These are phyloP conservation scores for Monopis laevigella DNA, from an alignment of 2,888 invertebrate species.

Conservation along the genomic window DNA sequence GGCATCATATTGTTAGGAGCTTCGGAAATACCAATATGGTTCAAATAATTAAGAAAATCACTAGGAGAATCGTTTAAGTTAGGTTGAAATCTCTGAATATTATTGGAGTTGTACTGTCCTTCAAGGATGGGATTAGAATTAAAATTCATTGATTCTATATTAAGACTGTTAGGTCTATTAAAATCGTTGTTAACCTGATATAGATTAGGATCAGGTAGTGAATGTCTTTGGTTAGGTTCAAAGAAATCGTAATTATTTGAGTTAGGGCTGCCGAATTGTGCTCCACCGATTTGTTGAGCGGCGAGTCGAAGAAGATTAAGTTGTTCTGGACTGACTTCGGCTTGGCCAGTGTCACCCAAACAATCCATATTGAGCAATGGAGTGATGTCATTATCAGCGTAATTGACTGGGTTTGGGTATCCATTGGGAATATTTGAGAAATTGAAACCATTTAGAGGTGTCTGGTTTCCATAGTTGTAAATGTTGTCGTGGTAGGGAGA, in stretches of 20 bases:
- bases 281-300: constrained; percentile 60
- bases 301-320: constrained; percentile 54
- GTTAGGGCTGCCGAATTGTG: constrained; percentile 48
- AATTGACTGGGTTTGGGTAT: constrained; percentile 48
- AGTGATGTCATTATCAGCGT: constrained; percentile 41
- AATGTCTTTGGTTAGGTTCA: constrained; percentile 57
- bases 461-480: constrained; percentile 37
- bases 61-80: constrained; percentile 28
- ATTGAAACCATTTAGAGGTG: constrained; percentile 42
- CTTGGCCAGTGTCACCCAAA: constrained; percentile 34
- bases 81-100: constrained; percentile 36
- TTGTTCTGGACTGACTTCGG: constrained; percentile 49
- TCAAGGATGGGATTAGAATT: constrained; percentile 26
- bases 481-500: constrained; percentile 4
- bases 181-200: constrained; percentile 24
- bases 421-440: constrained; percentile 39
- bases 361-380: constrained; percentile 40
- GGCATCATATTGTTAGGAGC: constrained; percentile 34
- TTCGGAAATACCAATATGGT: constrained; percentile 43
- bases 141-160: constrained; percentile 42
- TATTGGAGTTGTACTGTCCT: constrained; percentile 30
- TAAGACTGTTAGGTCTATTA: constrained; percentile 43
- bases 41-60: constrained; percentile 45
- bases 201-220: constrained; percentile 46
- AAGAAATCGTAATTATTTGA: constrained; percentile 46